phyloP scores from a whole-genome alignment of 2,888 invertebrate species.

The Ditula angustiorana region DNA sequence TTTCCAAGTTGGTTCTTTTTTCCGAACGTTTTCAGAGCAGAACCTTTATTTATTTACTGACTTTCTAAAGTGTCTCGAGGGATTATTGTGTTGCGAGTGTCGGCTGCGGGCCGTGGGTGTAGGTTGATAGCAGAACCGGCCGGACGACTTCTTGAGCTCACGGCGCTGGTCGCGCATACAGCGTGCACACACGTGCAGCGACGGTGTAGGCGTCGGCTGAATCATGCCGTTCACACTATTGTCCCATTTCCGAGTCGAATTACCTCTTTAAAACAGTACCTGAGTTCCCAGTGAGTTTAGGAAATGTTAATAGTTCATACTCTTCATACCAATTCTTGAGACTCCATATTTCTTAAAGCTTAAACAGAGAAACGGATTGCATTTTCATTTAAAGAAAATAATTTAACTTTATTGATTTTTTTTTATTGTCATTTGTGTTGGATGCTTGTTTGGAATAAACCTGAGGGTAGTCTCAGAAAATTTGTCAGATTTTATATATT shows the following conservation, averaged over 20 bases:
- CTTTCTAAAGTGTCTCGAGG: slow-evolving; percentile 50
- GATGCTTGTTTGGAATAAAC: too few relatives aligned
- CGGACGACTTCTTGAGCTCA: slow-evolving; percentile 52
- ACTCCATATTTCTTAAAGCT: background rate
- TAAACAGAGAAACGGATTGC: background rate
- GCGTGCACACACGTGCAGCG: slow-evolving; percentile 59
- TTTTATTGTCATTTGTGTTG: too few relatives aligned
- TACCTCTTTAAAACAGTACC: background rate
- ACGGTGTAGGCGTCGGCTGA: slow-evolving; percentile 39
- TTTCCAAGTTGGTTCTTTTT: slow-evolving; percentile 42
- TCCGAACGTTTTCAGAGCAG: slow-evolving; percentile 41
- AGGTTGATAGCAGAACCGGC: slow-evolving; percentile 72
- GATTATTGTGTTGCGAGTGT: slow-evolving; percentile 51
- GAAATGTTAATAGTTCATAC: background rate
- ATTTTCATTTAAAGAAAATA: background rate
- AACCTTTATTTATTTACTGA: slow-evolving; percentile 34
- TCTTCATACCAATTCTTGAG: background rate
- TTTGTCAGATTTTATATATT: too few relatives aligned
- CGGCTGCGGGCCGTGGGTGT: slow-evolving; percentile 65
- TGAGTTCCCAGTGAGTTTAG: background rate
- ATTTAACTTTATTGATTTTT: too few relatives aligned
- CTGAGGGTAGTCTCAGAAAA: too few relatives aligned
- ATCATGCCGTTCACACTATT: slow-evolving; percentile 26
- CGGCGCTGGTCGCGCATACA: slow-evolving; percentile 55
- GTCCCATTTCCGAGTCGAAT: slow-evolving; percentile 23